Percentiles rank a stretch among this genome's conserved stretches.
Conservation (phyloP, 2,113 vertebrate genomes). For the Silurus glanis region DNA sequence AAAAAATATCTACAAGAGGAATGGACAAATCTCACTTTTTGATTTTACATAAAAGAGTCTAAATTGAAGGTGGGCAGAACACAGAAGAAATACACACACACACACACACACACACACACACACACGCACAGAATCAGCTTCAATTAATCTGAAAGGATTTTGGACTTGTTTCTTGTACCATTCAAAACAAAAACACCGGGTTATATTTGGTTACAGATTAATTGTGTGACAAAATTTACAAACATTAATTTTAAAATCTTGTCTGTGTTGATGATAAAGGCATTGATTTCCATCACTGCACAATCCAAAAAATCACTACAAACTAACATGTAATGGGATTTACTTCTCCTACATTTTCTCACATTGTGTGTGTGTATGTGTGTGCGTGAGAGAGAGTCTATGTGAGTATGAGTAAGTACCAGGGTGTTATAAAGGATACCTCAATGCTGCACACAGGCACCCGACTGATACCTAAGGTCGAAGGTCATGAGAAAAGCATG, state of each 20-base stretch:
- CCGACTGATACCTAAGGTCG: constrained; percentile 46
- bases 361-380: constrained; percentile 12
- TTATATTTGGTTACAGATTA: neutral
- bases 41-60: neutral
- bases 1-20: neutral
- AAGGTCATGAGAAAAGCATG: constrained; percentile 50
- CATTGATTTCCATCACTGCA: neutral
- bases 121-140: neutral
- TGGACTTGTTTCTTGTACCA: neutral
- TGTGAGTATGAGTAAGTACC: neutral
- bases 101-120: neutral
- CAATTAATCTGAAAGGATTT: neutral
- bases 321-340: neutral
- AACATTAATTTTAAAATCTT: neutral
- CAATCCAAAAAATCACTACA: too few species aligned
- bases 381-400: neutral
- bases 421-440: constrained; percentile 34
- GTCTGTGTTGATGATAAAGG: neutral
- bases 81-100: too few species aligned
- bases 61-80: neutral
- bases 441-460: constrained; percentile 35
- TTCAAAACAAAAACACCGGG: neutral
- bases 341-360: constrained; percentile 15
- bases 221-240: neutral
- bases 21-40: neutral